Base-by-base conservation (phyloP, 64 coral and sea anemone genomes). In the Montipora foliosa region DNA sequence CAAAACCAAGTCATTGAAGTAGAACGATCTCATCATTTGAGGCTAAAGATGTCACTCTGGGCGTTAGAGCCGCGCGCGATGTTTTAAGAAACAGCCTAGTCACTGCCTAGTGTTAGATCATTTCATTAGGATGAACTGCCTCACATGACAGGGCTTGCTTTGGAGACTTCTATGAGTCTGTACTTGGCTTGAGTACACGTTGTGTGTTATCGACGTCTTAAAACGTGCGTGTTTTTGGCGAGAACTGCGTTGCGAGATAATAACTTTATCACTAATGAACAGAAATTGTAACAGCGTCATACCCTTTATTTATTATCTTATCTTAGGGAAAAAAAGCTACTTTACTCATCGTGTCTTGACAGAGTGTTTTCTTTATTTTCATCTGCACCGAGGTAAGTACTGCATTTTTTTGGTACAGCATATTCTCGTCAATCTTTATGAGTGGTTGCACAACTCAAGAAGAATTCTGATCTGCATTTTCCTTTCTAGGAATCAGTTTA, bases 301-400 rank as follows among this genome's bases (percentile, higher is more conserved):
- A 78, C 45, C 12, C 4, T 78, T 78, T 47, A 4, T 8, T 22
- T 9, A 3, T 47, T 86, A 86, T 86, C 82, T 86, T 86, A 86
- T 86, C 82, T 84, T 12, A 49, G 21, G 4, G 14, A 15, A 49
- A 50, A 86, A 71, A 67, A 67, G 67, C 3, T 15, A 47, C 9
- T 83, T 67, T n/a, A 6, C 13, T 47, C 25, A 83, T 14, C 81
- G 15, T 19, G 58, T 29, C 81, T 48, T 8, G 44, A 14, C 4
- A 21, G 13, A 46, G 17, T 49, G 6, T 37, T 37, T 37, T 37
- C 37, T 37, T 37, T 37, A 37, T 37, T 37, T 37, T 37, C 37
- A 37, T 37, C 37, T 37, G 37, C 37, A 37, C 37, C 2, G 37
- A 37, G 37, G 37, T 37, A 37, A 37, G 37, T 2, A 37, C 37